Evolutionary conservation across 2,113 vertebrate genomes (phyloP), one percentile per base, ranked within the genome.

Genomic region (Speoplatyrhinus poulsoni): DNA sequence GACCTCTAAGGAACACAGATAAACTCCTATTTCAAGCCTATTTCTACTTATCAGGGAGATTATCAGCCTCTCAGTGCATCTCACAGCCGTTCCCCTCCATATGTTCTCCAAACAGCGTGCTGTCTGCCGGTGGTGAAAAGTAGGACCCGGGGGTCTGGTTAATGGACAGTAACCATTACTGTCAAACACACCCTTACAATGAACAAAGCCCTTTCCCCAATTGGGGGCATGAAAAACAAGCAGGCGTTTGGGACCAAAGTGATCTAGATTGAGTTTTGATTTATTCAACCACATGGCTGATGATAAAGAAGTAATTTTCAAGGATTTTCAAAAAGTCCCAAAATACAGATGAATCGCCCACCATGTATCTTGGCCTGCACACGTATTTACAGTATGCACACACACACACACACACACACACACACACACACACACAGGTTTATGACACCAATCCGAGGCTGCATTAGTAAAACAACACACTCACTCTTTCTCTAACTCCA

Each of bases 151-250:
- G 77, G 68, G 49, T 63, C 64, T 53, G 52, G 41, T 67, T 79
- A 79, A 84, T 77, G 77, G 84, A 79, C 62, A 66, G 76, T 58
- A 78, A 79, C 57, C 71, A 73, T 76, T 67, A 78, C 74, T 79
- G 81, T 80, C 81, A 72, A 73, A 73, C 80, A 80, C 62, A 61
- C 26, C 56, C 70, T 80, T 70, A 74, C 55, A 81, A 70, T 70
- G 75, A 76, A 82, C 77, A 81, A 61, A 82, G 67, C 48, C 19
- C 12, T 54, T 54, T 64, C 41, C 16, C 32, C 73, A 32, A 33
- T 11, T 50, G 46, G 61, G 71, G 64, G 56, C 10, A 36, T 47
- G 54, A 56, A 47, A 16, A 67, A 47, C 26, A 12, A 56, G 5
- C 58, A 54, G 26, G 41, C 69, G 32, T 62, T 77, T 64, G 33